Evolutionary conservation across 53 echinoderm and acorn worm species (phyloP).

Genomic region (Echinometra lucunter): DNA sequence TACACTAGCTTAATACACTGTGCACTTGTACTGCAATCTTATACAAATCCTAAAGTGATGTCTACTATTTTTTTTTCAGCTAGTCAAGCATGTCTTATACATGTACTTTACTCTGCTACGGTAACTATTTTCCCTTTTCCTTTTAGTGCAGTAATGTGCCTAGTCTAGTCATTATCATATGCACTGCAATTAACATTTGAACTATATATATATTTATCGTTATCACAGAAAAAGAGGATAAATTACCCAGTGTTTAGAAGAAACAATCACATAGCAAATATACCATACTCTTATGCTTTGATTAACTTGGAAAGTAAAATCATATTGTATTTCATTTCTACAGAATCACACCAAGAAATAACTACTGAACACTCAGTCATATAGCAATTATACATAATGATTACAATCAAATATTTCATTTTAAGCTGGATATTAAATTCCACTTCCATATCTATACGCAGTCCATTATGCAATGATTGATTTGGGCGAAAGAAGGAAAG

Average conservation of each 20-base stretch:
- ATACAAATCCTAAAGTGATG: conserved; percentile 13
- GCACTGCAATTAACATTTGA: conserved; percentile 51
- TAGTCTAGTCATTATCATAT: conserved; percentile 23
- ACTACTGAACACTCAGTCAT: conserved; percentile 20
- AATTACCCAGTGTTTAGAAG: conserved; percentile 9
- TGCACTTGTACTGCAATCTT: conserved; percentile 13
- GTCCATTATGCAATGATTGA: not conserved
- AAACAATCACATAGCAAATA: conserved; percentile 37
- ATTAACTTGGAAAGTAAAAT: conserved; percentile 37
- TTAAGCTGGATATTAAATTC: conserved; percentile 11
- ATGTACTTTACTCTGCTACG: conserved; percentile 34
- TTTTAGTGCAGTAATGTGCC: conserved; percentile 15
- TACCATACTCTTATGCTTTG: not conserved
- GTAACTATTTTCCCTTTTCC: not conserved
- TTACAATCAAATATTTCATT: conserved; percentile 37
- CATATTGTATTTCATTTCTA: conserved; percentile 22
- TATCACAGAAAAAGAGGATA: conserved; percentile 42
- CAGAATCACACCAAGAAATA: not conserved
- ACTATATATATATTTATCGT: conserved; percentile 47
- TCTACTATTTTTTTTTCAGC: conserved; percentile 4
- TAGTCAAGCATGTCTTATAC: not conserved
- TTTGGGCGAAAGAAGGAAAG: conserved; percentile 26
- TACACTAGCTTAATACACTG: not conserved
- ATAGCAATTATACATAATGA: not conserved
- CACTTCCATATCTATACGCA: not conserved